Conservation (phyloP, 1,140 invertebrate species). For the Papilio polytes region DNA sequence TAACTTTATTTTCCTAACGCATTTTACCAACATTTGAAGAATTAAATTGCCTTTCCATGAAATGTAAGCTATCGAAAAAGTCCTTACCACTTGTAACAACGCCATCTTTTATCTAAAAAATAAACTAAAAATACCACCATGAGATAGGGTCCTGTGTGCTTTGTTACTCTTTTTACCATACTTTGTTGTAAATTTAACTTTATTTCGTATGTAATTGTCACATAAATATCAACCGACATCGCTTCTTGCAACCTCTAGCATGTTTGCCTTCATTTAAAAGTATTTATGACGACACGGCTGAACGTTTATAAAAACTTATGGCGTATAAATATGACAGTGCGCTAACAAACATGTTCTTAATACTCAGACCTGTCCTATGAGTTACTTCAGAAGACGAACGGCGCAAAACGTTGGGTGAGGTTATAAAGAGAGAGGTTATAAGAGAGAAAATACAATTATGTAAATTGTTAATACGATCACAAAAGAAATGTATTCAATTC, state of each 20-base stretch:
- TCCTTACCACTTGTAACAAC: too few relatives aligned
- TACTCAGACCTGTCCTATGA: slow-evolving; percentile 1
- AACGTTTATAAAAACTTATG: slow-evolving; percentile 6
- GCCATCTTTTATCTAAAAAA: too few relatives aligned
- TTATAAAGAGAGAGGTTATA: background rate
- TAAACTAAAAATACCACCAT: too few relatives aligned
- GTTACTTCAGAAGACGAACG: background rate
- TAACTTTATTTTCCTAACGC: too few relatives aligned
- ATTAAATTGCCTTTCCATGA: too few relatives aligned
- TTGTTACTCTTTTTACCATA: background rate
- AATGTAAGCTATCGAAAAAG: too few relatives aligned
- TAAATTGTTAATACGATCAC: too few relatives aligned
- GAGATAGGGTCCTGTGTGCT: background rate
- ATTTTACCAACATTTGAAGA: too few relatives aligned
- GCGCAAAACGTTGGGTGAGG: background rate
- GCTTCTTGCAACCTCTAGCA: slow-evolving; percentile 17
- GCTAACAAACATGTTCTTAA: slow-evolving; percentile 20
- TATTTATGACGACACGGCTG: slow-evolving; percentile 19
- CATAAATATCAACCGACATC: slow-evolving; percentile 10
- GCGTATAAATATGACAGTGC: slow-evolving; percentile 3
- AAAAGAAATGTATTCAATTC: too few relatives aligned
- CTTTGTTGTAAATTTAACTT: background rate
- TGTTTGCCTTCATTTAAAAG: slow-evolving; percentile 24
- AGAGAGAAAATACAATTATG: too few relatives aligned
- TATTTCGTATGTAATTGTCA: background rate